Percentiles rank a stretch among this genome's conserved stretches.
These are phyloP conservation scores for Pristionchus fissidentatus DNA, from an alignment of 2,888 invertebrate genomes.

Conservation along the genomic window DNA sequence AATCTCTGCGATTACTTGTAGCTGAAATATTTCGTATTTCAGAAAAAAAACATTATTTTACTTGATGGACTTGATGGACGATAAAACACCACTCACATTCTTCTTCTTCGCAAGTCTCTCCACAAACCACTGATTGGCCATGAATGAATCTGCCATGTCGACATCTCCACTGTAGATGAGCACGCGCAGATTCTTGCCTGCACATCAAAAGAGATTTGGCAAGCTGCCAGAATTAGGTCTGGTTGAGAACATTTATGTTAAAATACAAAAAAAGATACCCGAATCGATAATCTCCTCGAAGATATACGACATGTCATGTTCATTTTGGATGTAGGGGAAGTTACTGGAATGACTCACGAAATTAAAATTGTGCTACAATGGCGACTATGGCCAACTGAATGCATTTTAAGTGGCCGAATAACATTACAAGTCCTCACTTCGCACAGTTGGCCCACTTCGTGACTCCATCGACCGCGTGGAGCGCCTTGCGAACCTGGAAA, in stretches of 20 bases:
- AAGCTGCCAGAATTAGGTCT: neutral
- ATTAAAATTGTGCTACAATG: too few relatives aligned
- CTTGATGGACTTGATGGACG: too few relatives aligned
- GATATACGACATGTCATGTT: conserved; percentile 67
- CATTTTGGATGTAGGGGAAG: conserved; percentile 63
- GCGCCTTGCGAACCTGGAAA: conserved; percentile 51
- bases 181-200: conserved; percentile 57
- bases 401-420: too few relatives aligned
- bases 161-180: conserved; percentile 71
- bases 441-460: conserved; percentile 60
- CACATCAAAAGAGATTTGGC: neutral
- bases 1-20: conserved; percentile 51
- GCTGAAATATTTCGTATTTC: conserved; percentile 44
- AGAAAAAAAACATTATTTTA: too few relatives aligned
- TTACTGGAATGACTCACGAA: conserved; percentile 59
- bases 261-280: neutral
- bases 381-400: too few relatives aligned
- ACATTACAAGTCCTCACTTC: too few relatives aligned
- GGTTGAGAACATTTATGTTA: too few relatives aligned
- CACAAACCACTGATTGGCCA: conserved; percentile 71
- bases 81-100: neutral
- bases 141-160: conserved; percentile 68
- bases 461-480: conserved; percentile 59
- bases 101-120: conserved; percentile 52
- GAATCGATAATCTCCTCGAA: conserved; percentile 63